phyloP scores from a whole-genome alignment of 2,888 invertebrate species.

The Drosophila koepferae region DNA sequence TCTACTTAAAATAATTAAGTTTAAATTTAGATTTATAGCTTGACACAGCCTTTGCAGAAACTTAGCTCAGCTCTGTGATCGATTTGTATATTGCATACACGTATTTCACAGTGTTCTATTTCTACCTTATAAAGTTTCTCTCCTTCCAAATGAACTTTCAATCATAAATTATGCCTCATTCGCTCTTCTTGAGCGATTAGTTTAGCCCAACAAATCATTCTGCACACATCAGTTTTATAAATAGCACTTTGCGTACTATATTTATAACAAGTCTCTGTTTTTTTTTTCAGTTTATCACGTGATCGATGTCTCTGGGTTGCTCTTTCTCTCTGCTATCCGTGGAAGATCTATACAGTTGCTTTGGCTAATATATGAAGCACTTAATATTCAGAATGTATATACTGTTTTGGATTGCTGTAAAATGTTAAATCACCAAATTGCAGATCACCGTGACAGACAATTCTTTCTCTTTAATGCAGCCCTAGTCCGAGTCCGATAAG shows the following conservation, averaged over 20 bases:
- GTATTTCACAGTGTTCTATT: background rate
- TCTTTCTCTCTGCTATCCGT: constrained; percentile 8
- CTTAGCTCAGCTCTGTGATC: background rate
- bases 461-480: constrained; percentile 48
- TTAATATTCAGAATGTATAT: constrained; percentile 33
- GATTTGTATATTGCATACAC: background rate
- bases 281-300: background rate
- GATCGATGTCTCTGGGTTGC: constrained; percentile 15
- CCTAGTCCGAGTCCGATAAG: constrained; percentile 58
- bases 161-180: background rate
- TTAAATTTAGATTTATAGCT: background rate
- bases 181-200: background rate
- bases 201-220: constrained; percentile 10
- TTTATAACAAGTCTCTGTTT: constrained; percentile 13
- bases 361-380: constrained; percentile 38
- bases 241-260: background rate
- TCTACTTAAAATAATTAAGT: background rate
- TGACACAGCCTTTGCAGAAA: background rate
- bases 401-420: constrained; percentile 9
- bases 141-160: background rate
- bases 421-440: constrained; percentile 32
- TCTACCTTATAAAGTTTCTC: background rate
- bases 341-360: constrained; percentile 17
- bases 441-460: constrained; percentile 62
- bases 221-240: constrained; percentile 6